Percentiles rank a stretch among this genome's conserved stretches.
These are phyloP conservation scores for Bothrops alternatus DNA, from an alignment of 2,797 vertebrate genomes.

Conservation along the genomic window DNA sequence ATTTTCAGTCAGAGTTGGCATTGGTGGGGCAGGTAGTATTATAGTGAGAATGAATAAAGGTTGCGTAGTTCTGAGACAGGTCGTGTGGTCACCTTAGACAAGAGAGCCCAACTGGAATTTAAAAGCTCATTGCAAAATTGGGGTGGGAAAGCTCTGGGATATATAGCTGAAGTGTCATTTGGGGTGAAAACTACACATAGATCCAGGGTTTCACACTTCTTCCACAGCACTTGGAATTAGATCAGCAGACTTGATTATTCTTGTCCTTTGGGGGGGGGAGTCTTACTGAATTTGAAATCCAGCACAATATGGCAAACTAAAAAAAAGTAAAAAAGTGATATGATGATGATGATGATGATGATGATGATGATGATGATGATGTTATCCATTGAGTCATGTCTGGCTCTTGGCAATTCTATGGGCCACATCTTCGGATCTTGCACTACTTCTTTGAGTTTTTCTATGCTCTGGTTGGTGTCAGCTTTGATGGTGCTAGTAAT, in stretches of 20 bases:
- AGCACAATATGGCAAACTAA: neutral
- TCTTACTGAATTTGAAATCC: neutral
- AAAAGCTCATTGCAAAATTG: neutral
- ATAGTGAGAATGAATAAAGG: conserved; percentile 11
- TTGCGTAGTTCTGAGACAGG: neutral
- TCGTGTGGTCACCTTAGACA: neutral
- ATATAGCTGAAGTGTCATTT: neutral
- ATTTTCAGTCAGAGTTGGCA: neutral
- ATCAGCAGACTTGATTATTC: neutral
- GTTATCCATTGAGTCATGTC: neutral
- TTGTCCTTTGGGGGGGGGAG: too few species aligned
- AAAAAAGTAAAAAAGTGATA: neutral
- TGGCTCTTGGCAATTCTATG: neutral
- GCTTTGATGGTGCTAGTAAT: neutral
- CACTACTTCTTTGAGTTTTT: neutral
- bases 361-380: neutral
- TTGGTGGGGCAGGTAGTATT: neutral
- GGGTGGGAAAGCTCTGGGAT: neutral
- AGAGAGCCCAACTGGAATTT: neutral
- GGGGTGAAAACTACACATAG: neutral
- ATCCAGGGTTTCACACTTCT: neutral
- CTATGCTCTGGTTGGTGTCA: neutral
- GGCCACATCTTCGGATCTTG: neutral
- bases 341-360: neutral
- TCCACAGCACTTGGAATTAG: neutral